Percentiles rank a stretch among this genome's conserved stretches.
Conservation (phyloP, 2,888 invertebrate genomes). For the Maniola hyperantus region DNA sequence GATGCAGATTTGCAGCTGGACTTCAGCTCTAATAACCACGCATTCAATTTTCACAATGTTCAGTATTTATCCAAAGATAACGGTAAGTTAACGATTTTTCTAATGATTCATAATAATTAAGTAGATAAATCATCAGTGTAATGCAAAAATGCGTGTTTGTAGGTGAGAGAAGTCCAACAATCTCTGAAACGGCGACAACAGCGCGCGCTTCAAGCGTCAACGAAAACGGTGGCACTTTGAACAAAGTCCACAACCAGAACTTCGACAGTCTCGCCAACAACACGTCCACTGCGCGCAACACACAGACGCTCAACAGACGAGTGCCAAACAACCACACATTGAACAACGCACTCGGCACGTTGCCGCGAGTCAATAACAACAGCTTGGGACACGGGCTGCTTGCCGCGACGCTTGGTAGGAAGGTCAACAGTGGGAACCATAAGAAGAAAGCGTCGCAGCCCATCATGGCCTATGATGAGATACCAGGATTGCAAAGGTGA, state of each 20-base stretch:
- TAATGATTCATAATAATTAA: no score
- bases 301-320: slow-evolving; percentile 72
- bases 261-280: slow-evolving; percentile 62
- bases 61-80: slow-evolving; percentile 93
- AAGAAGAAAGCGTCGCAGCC: slow-evolving; percentile 78
- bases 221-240: slow-evolving; percentile 66
- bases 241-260: slow-evolving; percentile 68
- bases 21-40: slow-evolving; percentile 92
- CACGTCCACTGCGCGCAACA: slow-evolving; percentile 63
- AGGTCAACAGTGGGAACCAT: slow-evolving; percentile 77
- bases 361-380: slow-evolving; percentile 73
- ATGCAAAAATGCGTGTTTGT: not conserved
- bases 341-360: slow-evolving; percentile 73
- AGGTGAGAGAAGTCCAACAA: slow-evolving; percentile 91
- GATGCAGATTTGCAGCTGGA: slow-evolving; percentile 93
- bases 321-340: slow-evolving; percentile 64
- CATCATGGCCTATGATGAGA: slow-evolving; percentile 82
- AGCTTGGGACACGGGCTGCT: slow-evolving; percentile 61
- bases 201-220: slow-evolving; percentile 89
- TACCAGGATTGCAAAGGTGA: slow-evolving; percentile 81
- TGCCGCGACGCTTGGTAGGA: slow-evolving; percentile 73
- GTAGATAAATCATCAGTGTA: not conserved
- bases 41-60: slow-evolving; percentile 93
- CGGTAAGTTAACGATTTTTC: slow-evolving; percentile 67
- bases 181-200: slow-evolving; percentile 92